These are phyloP conservation scores for Streptopelia turtur DNA, from an alignment of 2,797 vertebrate genomes.

Conservation along the genomic window DNA sequence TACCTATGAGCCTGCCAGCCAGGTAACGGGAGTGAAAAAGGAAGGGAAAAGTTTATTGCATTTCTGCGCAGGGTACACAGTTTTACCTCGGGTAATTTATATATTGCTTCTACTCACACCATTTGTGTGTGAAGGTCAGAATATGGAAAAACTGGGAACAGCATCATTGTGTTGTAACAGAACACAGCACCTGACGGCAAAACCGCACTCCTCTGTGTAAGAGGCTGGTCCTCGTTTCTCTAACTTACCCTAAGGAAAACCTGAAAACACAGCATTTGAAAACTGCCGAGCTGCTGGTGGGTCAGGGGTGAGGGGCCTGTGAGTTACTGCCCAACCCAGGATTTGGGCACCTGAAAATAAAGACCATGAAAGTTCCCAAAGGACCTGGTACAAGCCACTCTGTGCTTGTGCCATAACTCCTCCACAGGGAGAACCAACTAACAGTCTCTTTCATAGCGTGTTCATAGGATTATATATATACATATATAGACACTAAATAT, in stretches of 20 bases:
- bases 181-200: not conserved
- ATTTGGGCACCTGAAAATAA: not conserved
- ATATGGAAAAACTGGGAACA: not conserved
- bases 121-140: not conserved
- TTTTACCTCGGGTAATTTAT: not conserved
- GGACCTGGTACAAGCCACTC: fast-evolving
- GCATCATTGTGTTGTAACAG: not conserved
- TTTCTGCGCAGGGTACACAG: not conserved
- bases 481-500: not conserved
- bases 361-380: not conserved
- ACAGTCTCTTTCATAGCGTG: too few species aligned
- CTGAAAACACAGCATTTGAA: not conserved
- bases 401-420: not conserved
- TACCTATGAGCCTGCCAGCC: not conserved
- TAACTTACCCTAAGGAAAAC: not conserved
- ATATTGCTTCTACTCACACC: not conserved
- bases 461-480: fast-evolving
- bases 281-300: not conserved
- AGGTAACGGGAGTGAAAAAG: not conserved
- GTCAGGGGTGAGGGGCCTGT: not conserved
- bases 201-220: fast-evolving
- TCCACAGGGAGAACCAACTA: fast-evolving
- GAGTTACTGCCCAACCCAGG: not conserved
- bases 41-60: not conserved
- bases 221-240: not conserved